These are phyloP conservation scores for Ondatra zibethicus DNA, from an alignment of 2,113 vertebrate species.

Conservation along the genomic window DNA sequence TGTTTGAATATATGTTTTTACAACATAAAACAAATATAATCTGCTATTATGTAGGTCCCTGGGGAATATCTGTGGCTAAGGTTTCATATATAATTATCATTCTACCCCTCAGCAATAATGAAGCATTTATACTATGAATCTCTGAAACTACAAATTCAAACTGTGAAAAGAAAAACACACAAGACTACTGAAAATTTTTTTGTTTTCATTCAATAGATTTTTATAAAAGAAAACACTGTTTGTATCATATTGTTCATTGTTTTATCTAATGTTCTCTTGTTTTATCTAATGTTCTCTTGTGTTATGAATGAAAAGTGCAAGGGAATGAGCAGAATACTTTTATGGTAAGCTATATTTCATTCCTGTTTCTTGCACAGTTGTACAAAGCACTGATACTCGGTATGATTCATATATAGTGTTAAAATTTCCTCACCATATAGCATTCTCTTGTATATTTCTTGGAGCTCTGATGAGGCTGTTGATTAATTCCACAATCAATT, in stretches of 20 bases:
- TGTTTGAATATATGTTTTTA: background rate
- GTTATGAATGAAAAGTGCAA: background rate
- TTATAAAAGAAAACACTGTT: background rate
- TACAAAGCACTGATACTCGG: background rate
- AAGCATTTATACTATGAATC: background rate
- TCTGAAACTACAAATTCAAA: background rate
- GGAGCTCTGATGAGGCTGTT: slow-evolving; percentile 51
- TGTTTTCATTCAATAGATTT: background rate
- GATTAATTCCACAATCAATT: slow-evolving; percentile 74
- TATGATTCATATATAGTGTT: slow-evolving; percentile 46
- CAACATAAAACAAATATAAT: background rate
- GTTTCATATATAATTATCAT: background rate
- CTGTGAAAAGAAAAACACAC: background rate
- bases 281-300: slow-evolving; percentile 24
- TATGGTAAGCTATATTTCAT: background rate
- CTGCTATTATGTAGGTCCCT: background rate
- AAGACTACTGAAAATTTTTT: background rate
- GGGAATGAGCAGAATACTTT: slow-evolving; percentile 26
- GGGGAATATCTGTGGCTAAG: background rate
- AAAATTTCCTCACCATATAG: slow-evolving; percentile 43
- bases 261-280: slow-evolving; percentile 33
- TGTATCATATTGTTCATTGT: background rate
- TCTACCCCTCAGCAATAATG: background rate
- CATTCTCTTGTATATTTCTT: slow-evolving; percentile 63
- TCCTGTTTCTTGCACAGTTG: slow-evolving; percentile 23